Conservation (phyloP, 1,140 invertebrate genomes). For the Vanessa atalanta region DNA sequence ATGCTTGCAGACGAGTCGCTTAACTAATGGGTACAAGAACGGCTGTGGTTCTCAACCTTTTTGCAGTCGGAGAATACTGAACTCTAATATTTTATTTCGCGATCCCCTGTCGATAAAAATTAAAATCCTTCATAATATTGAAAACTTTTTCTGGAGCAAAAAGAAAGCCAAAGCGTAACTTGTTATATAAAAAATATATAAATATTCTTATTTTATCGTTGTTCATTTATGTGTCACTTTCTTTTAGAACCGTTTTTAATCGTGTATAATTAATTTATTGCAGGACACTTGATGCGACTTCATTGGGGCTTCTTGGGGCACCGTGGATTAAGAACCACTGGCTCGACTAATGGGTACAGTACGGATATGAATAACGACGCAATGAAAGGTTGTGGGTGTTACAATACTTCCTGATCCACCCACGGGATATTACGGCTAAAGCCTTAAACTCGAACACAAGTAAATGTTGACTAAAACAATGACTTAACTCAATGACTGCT, state of each 20-base stretch:
- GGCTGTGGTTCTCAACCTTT: no score
- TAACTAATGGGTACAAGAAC: constrained; percentile 37
- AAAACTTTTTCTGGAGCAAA: no score
- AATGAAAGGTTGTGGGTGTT: constrained; percentile 67
- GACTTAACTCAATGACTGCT: not conserved
- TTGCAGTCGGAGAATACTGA: no score
- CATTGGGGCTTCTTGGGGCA: not conserved
- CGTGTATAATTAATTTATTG: no score
- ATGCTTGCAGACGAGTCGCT: constrained; percentile 40
- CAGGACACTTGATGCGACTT: not conserved
- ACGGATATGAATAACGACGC: constrained; percentile 61
- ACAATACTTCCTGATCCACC: constrained; percentile 62
- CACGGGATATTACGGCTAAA: constrained; percentile 43
- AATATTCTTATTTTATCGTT: no score
- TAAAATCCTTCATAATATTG: no score
- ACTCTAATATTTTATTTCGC: not conserved
- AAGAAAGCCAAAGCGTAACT: no score
- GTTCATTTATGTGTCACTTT: no score
- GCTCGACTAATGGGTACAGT: constrained; percentile 41
- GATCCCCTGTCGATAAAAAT: no score
- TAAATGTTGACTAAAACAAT: constrained; percentile 26
- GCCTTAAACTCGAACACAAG: constrained; percentile 4
- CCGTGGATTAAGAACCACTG: constrained; percentile 39
- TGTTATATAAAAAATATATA: no score
- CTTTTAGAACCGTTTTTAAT: no score